phyloP scores from a whole-genome alignment of 92 coral and sea anemone species.

The Parazoanthus atlanticus region DNA sequence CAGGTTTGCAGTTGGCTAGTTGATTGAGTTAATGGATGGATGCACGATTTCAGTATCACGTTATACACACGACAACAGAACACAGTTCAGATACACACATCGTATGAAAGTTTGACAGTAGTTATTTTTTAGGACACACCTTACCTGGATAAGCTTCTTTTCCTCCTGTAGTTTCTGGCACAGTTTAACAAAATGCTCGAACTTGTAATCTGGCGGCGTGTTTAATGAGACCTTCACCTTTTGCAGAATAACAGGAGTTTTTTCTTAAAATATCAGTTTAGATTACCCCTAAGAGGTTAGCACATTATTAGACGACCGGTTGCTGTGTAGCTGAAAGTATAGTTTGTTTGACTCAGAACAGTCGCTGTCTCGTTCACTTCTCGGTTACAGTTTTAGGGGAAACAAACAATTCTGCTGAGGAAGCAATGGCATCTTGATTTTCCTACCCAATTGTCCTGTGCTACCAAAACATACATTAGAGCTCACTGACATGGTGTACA shows the following conservation, averaged over 20 bases:
- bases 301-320: neutral
- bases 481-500: neutral
- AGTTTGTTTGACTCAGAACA: neutral
- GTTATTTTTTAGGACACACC: neutral
- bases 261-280: too few species aligned
- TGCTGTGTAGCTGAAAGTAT: neutral
- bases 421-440: neutral
- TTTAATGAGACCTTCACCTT: conserved; percentile 58
- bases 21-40: too few species aligned
- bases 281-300: neutral
- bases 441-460: neutral
- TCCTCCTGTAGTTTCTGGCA: conserved; percentile 95
- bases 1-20: too few species aligned
- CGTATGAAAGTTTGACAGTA: neutral
- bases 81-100: neutral
- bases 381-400: neutral
- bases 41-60: too few species aligned
- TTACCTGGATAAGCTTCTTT: conserved; percentile 85
- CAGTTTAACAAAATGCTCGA: conserved; percentile 95
- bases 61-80: too few species aligned
- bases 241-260: neutral
- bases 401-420: neutral
- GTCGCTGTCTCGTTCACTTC: neutral
- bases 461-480: neutral
- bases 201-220: conserved; percentile 96